Evolutionary conservation across 2,797 vertebrate species (phyloP).

Genomic region (Emydoidea blandingii): DNA sequence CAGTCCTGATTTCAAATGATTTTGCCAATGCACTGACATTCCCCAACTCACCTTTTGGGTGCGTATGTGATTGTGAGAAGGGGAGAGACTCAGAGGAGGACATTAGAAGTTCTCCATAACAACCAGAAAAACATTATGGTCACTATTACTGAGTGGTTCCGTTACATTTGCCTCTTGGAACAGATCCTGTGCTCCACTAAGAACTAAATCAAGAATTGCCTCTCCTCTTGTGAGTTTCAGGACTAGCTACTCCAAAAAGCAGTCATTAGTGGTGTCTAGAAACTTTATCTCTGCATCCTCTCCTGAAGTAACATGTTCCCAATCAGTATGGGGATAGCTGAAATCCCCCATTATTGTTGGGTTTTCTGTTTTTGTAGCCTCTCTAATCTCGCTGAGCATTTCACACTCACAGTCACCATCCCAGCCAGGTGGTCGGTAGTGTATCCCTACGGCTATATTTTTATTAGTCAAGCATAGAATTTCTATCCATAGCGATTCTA

Average conservation of each 20-base stretch:
- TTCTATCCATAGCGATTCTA: no score
- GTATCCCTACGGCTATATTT: no score
- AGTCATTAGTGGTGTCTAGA: not conserved
- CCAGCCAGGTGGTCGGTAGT: no score
- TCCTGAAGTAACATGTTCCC: not conserved
- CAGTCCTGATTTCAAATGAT: not conserved
- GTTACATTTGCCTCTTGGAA: conserved; percentile 16
- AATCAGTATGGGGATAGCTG: not conserved
- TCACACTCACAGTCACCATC: not conserved
- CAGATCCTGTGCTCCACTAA: not conserved
- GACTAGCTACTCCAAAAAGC: no score
- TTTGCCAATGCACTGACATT: not conserved
- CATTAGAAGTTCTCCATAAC: not conserved
- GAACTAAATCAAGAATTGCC: not conserved
- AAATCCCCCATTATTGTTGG: not conserved
- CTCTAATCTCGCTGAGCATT: not conserved
- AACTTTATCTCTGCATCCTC: not conserved
- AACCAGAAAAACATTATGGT: conserved; percentile 46
- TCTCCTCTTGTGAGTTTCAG: no score
- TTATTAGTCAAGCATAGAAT: no score
- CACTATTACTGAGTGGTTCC: conserved; percentile 23
- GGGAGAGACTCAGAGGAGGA: not conserved
- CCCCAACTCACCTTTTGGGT: not conserved
- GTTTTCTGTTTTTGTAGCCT: not conserved
- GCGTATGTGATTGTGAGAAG: not conserved